Evolutionary conservation across 2,888 invertebrate species (phyloP), one percentile per base, ranked within the genome.

Genomic region (Julus scandinavius): DNA sequence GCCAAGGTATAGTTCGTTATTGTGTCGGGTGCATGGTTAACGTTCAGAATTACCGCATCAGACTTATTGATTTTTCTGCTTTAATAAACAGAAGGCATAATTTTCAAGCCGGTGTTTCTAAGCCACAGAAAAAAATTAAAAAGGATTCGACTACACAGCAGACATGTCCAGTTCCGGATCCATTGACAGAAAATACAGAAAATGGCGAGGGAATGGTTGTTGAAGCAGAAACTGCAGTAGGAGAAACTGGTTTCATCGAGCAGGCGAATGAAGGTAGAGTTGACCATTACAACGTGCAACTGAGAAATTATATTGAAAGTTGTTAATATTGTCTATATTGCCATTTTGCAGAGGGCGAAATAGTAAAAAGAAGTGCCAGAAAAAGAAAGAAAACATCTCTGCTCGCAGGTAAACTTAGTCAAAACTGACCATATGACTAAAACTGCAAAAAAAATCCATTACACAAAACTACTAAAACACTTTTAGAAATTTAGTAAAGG

Each of bases 341-440:
- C 4, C 58, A 58, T 58, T 15, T 58, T 90, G 4, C 89, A 92
- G 92, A 91, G 89, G 91, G 91, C 86, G 92, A 92, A 90, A 91
- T 92, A 54, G 90, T 92, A 11, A 91, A 92, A 85, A 90, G 92
- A 90, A 92, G 92, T 90, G 90, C 90, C 2, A 90, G 92, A 89
- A 90, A 90, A 72, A 90, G 91, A 89, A 92, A 91, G 87, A 91
- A 41, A 83, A 41, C 83, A 13, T 7, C 83, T 13, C 13, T 40
- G 38, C 83, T 83, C 15, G 41, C 38, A 38, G 83, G 83, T 83
- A 83, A 84, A 86, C 41, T 49, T 45, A 45, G 29, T 45, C 29
- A 29, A 29, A 49, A 29, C 29, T 29, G 29, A 29, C 29, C 29
- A 29, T 29, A 1, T 29, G 29, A 29, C 29, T 29, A 29, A 29